phyloP scores from a whole-genome alignment of 2,113 vertebrate species.

The Pterocles gutturalis region DNA sequence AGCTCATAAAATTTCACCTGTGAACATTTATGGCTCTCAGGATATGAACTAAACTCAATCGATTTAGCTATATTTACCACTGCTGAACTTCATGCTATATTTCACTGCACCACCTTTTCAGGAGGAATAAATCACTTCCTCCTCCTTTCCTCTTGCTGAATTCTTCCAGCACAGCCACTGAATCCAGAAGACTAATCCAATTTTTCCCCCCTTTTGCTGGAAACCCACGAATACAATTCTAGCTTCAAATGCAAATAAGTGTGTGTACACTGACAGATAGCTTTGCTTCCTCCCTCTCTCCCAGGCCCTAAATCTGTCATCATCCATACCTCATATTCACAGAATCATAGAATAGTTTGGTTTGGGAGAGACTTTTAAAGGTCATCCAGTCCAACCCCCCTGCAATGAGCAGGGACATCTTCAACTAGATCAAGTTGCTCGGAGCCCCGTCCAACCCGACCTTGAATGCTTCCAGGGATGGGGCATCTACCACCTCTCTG shows the following conservation, averaged over 20 bases:
- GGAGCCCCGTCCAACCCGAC: background rate
- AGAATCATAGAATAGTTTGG: background rate
- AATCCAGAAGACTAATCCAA: background rate
- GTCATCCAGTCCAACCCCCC: background rate
- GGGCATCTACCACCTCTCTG: background rate
- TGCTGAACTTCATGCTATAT: constrained; percentile 51
- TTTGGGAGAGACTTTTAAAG: background rate
- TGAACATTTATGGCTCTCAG: constrained; percentile 78
- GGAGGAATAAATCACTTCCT: constrained; percentile 47
- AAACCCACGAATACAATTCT: background rate
- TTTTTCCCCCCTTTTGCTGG: background rate
- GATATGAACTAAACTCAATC: constrained; percentile 74
- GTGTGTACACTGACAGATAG: background rate
- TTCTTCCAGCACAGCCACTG: background rate
- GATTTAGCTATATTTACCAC: constrained; percentile 75
- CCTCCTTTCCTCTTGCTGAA: constrained; percentile 7
- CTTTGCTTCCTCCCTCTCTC: background rate
- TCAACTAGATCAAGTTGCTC: background rate
- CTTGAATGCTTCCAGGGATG: background rate
- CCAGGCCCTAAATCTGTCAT: background rate
- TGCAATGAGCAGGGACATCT: background rate
- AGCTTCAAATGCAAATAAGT: background rate
- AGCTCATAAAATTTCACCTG: constrained; percentile 81
- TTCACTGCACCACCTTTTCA: constrained; percentile 21
- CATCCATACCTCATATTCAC: background rate